Evolutionary conservation across 2,113 vertebrate genomes (phyloP), one percentile per base, ranked within the genome.

Genomic region (Xyliphius kryptos): DNA sequence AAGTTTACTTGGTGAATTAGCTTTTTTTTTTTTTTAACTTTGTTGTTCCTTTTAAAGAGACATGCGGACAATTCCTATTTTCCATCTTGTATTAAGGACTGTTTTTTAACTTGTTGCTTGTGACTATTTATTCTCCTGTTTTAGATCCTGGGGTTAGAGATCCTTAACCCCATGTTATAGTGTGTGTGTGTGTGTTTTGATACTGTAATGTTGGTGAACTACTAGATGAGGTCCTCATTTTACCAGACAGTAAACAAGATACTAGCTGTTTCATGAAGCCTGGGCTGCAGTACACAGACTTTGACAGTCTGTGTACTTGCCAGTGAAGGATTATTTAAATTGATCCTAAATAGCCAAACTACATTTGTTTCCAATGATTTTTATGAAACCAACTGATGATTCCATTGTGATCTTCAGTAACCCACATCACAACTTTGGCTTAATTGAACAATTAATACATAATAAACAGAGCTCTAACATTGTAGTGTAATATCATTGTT

Each of bases 71-170:
- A 49, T 62, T 65, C 37, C 32, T 37, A 20, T 40, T 60, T 55
- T 66, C 26, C 21, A 68, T 57, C 56, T 41, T 64, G 48, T 62
- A 63, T 74, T 26, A 68, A 57, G 48, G 37, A 40, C 48, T 67
- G 54, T 51, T 49, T 75, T 73, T 50, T 1, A 8, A 40, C 67
- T 58, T 67, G 58, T 68, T 56, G 59, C 52, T 47, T 68, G 36
- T 44, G 22, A 66, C 32, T 77, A 76, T 77, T 79, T 77, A 79
- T 79, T 72, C 19, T 49, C 43, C 56, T 57, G 40, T 58, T 47
- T 57, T 68, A 48, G 64, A 49, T 61, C 47, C 26, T 32, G 26
- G 26, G 26, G 26, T 32, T 32, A 2, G 26, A 32, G 4, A 32
- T 32, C 1, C 10, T 41, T 10, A 12, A 14, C 13, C 10, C 40